Percentiles rank a stretch among this genome's conserved stretches.
Conservation (phyloP, 2,113 vertebrate species). For the Caretta caretta region DNA sequence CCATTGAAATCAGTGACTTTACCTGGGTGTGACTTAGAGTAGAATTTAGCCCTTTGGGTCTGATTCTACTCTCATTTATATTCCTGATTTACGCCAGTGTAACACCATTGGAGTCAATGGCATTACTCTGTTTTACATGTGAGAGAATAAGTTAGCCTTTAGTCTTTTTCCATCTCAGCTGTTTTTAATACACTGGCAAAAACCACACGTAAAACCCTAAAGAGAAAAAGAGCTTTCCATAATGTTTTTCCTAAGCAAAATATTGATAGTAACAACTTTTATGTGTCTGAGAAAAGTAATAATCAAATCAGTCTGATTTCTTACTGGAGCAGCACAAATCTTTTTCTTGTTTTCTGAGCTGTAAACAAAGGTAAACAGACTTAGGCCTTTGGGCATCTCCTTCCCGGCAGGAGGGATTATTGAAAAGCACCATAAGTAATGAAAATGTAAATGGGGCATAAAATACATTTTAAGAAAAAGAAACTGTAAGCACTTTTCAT, state of each 20-base stretch:
- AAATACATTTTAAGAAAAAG: conserved; percentile 31
- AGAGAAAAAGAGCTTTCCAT: not conserved
- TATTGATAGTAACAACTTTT: not conserved
- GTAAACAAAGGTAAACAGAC: conserved; percentile 70
- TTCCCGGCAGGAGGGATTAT: conserved; percentile 47
- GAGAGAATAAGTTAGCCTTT: not conserved
- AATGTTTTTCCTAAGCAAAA: not conserved
- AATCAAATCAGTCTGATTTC: conserved; percentile 50
- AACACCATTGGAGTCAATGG: not conserved
- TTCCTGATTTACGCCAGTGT: not conserved
- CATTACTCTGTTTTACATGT: not conserved
- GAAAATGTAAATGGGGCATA: conserved; percentile 54
- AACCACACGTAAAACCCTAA: not conserved
- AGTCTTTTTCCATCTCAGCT: not conserved
- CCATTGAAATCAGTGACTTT: not conserved
- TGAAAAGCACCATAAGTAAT: conserved; percentile 57
- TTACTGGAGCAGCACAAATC: conserved; percentile 48
- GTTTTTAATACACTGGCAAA: not conserved
- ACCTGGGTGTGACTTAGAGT: not conserved
- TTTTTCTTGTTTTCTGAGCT: conserved; percentile 53
- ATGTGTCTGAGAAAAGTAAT: conserved; percentile 19
- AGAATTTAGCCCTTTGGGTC: not conserved
- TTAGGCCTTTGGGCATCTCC: conserved; percentile 48
- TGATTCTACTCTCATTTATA: not conserved
- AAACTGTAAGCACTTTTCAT: not conserved